Percentiles rank a stretch among this genome's conserved stretches.
Evolutionary conservation across 1,140 invertebrate genomes (phyloP).

Genomic region (Microvelia longipes): DNA sequence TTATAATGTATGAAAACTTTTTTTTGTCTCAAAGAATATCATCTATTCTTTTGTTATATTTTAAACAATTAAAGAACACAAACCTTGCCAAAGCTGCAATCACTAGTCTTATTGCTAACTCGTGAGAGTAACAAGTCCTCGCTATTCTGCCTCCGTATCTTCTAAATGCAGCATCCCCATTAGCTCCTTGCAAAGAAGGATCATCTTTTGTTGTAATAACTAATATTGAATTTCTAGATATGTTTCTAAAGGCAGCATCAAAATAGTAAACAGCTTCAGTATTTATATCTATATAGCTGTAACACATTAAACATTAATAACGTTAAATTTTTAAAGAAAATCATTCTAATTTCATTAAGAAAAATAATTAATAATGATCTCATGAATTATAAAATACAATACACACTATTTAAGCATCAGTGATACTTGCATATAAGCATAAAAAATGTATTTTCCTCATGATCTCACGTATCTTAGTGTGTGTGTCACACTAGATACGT

Average conservation of each 20-base stretch:
- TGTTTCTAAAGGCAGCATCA: slow-evolving; percentile 13
- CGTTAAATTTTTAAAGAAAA: too few relatives aligned
- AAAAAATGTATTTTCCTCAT: too few relatives aligned
- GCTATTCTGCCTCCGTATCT: slow-evolving; percentile 12
- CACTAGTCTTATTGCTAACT: slow-evolving; percentile 12
- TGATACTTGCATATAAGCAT: too few relatives aligned
- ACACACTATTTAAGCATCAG: too few relatives aligned
- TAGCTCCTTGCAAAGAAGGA: slow-evolving; percentile 6
- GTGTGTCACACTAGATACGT: too few relatives aligned
- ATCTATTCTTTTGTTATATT: too few relatives aligned
- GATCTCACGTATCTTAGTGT: too few relatives aligned
- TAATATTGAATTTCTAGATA: slow-evolving; percentile 9
- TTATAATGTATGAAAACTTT: too few relatives aligned
- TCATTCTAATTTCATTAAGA: too few relatives aligned
- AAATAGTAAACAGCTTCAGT: slow-evolving; percentile 11
- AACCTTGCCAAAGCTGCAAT: slow-evolving; percentile 12
- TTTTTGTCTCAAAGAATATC: too few relatives aligned
- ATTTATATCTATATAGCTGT: slow-evolving; percentile 11
- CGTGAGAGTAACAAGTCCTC: slow-evolving; percentile 8
- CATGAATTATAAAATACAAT: too few relatives aligned
- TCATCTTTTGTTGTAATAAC: slow-evolving; percentile 15
- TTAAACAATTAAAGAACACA: not conserved
- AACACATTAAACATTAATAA: not conserved
- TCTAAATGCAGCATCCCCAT: slow-evolving; percentile 8
- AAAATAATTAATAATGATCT: too few relatives aligned